Percentiles rank a stretch among this genome's conserved stretches.
phyloP scores from a whole-genome alignment of 2,113 vertebrate genomes.

The Gopherus evgoodei region DNA sequence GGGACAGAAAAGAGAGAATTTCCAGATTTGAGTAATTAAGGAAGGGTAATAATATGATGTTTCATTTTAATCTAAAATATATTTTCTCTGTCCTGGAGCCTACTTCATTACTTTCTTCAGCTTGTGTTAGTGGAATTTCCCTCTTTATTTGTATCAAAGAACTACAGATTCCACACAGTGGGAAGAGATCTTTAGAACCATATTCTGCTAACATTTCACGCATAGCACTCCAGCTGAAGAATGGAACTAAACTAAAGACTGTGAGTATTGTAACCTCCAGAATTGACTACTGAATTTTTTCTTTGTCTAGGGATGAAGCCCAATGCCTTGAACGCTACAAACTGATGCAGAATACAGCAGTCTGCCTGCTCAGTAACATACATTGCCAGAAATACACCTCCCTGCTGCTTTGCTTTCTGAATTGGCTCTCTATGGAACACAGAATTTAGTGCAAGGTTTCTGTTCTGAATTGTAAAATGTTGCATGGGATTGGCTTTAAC shows the following conservation, averaged over 20 bases:
- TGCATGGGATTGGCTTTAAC: not conserved
- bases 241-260: not conserved
- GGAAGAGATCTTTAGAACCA: not conserved
- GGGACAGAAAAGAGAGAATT: not conserved
- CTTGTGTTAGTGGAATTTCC: not conserved
- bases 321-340: not conserved
- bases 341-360: not conserved
- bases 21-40: not conserved
- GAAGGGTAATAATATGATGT: not conserved
- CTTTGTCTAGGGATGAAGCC: not conserved
- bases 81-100: not conserved
- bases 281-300: not conserved
- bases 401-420: not conserved
- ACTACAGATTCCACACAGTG: not conserved
- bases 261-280: not conserved
- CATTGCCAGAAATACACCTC: not conserved
- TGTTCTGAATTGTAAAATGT: not conserved
- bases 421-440: not conserved
- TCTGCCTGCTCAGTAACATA: not conserved
- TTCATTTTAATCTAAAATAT: not conserved
- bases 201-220: not conserved
- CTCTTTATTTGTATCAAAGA: not conserved
- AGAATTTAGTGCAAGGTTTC: not conserved
- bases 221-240: not conserved
- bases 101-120: not conserved